Conservation (phyloP, 2,888 invertebrate genomes). For the Megaustenia siamemsis region DNA sequence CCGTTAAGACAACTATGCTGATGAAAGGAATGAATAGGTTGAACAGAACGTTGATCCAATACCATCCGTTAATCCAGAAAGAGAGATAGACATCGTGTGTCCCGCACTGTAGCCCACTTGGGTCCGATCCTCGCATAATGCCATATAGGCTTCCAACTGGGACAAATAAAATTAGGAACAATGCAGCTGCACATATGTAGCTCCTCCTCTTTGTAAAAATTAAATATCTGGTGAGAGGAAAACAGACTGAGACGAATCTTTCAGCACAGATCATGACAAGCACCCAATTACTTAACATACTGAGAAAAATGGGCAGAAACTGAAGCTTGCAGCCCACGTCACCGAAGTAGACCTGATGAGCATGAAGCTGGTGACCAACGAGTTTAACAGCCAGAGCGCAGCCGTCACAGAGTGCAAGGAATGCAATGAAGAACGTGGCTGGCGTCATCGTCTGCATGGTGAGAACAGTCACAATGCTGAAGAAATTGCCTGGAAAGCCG, state of each 20-base stretch:
- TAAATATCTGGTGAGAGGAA: slow-evolving; percentile 60
- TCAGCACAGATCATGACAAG: slow-evolving; percentile 55
- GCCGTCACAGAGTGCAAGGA: slow-evolving; percentile 53
- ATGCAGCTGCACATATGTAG: slow-evolving; percentile 25
- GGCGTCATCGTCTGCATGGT: slow-evolving; percentile 53
- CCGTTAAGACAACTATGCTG: slow-evolving; percentile 45
- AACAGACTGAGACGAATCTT: slow-evolving; percentile 65
- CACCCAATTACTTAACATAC: slow-evolving; percentile 54
- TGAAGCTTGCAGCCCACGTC: slow-evolving; percentile 40
- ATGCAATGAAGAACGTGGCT: slow-evolving; percentile 54
- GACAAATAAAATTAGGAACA: slow-evolving; percentile 35
- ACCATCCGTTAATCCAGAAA: slow-evolving; percentile 48
- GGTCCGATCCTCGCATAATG: slow-evolving; percentile 37
- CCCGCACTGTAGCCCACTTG: slow-evolving; percentile 33
- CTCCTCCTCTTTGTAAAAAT: slow-evolving; percentile 54
- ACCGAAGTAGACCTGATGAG: slow-evolving; percentile 22
- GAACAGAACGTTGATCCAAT: slow-evolving; percentile 51
- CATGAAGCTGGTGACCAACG: slow-evolving; percentile 44
- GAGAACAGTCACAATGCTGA: slow-evolving; percentile 54
- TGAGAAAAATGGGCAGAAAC: slow-evolving; percentile 44
- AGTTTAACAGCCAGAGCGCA: slow-evolving; percentile 50
- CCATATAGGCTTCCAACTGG: slow-evolving; percentile 39
- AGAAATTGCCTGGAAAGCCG: slow-evolving; percentile 56
- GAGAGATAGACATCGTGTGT: slow-evolving; percentile 4
- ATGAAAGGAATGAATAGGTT: slow-evolving; percentile 45